phyloP scores from a whole-genome alignment of 2,888 invertebrate genomes.

The Caenorhabditis sp. region DNA sequence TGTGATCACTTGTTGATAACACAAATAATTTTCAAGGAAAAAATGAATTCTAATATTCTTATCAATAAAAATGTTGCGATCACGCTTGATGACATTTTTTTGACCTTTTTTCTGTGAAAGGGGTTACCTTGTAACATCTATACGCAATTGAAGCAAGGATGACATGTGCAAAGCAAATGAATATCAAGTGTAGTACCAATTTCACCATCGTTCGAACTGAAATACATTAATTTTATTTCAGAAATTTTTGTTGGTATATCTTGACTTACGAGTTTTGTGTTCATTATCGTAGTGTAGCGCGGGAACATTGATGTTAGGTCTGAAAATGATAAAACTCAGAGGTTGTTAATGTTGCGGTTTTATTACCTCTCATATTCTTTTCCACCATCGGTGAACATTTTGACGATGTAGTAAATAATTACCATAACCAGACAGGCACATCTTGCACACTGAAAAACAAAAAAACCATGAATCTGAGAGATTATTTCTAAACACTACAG shows the following conservation, averaged over 20 bases:
- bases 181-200: conserved; percentile 45
- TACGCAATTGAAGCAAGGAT: conserved; percentile 39
- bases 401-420: conserved; percentile 40
- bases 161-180: conserved; percentile 41
- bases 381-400: conserved; percentile 38
- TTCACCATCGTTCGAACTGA: conserved; percentile 24
- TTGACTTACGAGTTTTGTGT: conserved; percentile 31
- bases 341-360: not conserved
- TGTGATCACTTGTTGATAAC: not conserved
- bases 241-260: not conserved
- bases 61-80: not conserved
- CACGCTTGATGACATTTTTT: not conserved
- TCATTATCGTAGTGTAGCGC: conserved; percentile 47
- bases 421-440: conserved; percentile 26
- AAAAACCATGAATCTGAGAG: not conserved
- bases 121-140: conserved; percentile 42
- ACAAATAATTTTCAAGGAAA: conserved; percentile 1
- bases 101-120: not conserved
- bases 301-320: conserved; percentile 41
- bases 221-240: conserved; percentile 2
- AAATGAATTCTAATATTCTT: not conserved
- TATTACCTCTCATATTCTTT: conserved; percentile 24
- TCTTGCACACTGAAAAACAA: conserved; percentile 26
- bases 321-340: conserved; percentile 7
- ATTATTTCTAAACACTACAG: not conserved